Conservation (phyloP, 2,888 invertebrate genomes). For the Pilophorus perplexus region DNA sequence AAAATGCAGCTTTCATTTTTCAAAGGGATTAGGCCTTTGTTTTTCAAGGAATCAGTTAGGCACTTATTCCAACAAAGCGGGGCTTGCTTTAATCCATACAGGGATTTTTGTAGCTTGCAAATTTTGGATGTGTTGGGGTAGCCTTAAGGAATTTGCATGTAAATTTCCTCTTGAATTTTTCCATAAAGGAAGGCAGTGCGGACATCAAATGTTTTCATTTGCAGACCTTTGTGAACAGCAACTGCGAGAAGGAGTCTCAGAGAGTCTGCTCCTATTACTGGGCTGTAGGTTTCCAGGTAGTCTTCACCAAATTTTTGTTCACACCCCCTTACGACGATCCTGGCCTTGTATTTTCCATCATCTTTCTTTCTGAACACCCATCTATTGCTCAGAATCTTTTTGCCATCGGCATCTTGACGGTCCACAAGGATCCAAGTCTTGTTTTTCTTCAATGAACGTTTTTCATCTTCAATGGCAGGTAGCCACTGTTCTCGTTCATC, state of each 20-base stretch:
- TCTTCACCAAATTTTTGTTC: slow-evolving; percentile 3
- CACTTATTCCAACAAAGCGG: slow-evolving; percentile 11
- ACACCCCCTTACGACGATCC: slow-evolving; percentile 28
- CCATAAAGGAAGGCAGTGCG: slow-evolving; percentile 26
- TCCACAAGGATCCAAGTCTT: slow-evolving; percentile 36
- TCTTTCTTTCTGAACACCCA: slow-evolving; percentile 39
- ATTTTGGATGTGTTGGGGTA: slow-evolving; percentile 15
- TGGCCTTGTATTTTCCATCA: slow-evolving; percentile 36
- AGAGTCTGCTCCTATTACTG: slow-evolving; percentile 8
- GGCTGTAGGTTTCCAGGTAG: slow-evolving; percentile 20
- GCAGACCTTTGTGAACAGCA: not conserved
- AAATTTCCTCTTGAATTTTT: slow-evolving; percentile 10
- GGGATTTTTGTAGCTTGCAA: slow-evolving; percentile 23
- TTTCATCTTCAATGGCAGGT: slow-evolving; percentile 37
- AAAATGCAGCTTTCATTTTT: slow-evolving; percentile 23
- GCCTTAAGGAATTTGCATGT: slow-evolving; percentile 21
- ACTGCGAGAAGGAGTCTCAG: not conserved
- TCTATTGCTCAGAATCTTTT: slow-evolving; percentile 32
- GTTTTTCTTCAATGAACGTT: slow-evolving; percentile 28
- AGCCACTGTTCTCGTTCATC: slow-evolving; percentile 33
- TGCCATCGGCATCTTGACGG: slow-evolving; percentile 20
- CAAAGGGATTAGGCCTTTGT: slow-evolving; percentile 4
- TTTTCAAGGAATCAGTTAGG: slow-evolving; percentile 8
- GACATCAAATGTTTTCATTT: slow-evolving; percentile 15
- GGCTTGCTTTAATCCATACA: slow-evolving; percentile 27